Base-by-base conservation (phyloP, 2,797 vertebrate species). In the Dryobates pubescens region DNA sequence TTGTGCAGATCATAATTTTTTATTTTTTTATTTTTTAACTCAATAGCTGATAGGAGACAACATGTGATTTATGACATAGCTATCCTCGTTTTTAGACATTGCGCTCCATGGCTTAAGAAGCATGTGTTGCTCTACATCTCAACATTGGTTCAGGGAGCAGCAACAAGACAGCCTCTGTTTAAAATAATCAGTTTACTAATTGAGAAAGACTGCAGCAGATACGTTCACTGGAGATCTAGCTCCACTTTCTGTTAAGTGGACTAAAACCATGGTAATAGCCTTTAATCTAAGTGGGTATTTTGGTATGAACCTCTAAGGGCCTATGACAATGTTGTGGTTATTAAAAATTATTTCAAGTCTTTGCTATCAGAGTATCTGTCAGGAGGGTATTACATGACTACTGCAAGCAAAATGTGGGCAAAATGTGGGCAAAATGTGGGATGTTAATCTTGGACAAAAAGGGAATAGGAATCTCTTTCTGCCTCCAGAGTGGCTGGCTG, bases 171-270 rank as follows among this genome's bases (percentile, higher is more conserved):
- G 18, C 6, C 12, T 27, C 47, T 49, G 3, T 85, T 58, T 71
- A 36, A 79, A 90, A 84, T 13, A 73, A 67, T 82, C 53, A 73
- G 38, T 19, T 49, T 71, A 75, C 49, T 70, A 36, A 63, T 26
- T 23, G 34, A 85, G 38, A 64, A 70, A 54, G 86, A 76, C 13
- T 71, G 51, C 26, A 80, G 62, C 17, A 67, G 30, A 5, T 13
- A 7, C 0, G 1, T n/a, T 41, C 0, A 3, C 9, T 2, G 0
- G 36, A 74, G 30, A 62, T n/a, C 41, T 67, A 76, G 13, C 7
- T 7, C 3, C 18, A 16, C 41, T 54, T 65, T 22, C 9, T 80
- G 38, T 30, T 57, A 73, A 70, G 27, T 6, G 12, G 9, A 29
- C 10, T 87, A 63, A 83, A 89, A 89, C 32, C 41, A 36, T 0